A percentile compares a stretch with the other conserved stretches of the same genome.
Evolutionary conservation across 2,888 invertebrate species (phyloP).

Genomic region (Oscheius sp.): DNA sequence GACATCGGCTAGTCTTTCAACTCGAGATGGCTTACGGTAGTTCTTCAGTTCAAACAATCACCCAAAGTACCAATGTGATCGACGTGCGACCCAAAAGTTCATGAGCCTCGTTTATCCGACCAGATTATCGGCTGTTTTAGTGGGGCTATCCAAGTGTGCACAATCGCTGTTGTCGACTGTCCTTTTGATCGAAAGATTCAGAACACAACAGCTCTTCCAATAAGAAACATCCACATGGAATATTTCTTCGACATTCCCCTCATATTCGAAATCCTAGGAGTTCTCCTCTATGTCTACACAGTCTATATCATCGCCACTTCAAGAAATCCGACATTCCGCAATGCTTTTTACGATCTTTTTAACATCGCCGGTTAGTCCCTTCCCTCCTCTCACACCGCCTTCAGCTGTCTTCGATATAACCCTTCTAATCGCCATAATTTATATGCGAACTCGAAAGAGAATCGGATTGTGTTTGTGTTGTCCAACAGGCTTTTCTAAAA

Average conservation of each 20-base stretch:
- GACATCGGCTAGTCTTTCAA: too few species aligned
- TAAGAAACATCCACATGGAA: background rate
- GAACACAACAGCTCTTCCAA: background rate
- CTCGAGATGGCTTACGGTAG: too few species aligned
- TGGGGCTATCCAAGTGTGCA: too few species aligned
- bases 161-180: too few species aligned
- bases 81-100: too few species aligned
- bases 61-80: too few species aligned
- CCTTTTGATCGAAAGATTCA: too few species aligned
- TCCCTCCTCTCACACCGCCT: background rate
- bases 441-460: background rate
- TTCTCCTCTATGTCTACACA: background rate
- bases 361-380: background rate
- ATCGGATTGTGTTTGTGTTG: too few species aligned
- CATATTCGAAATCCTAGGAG: background rate
- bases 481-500: too few species aligned
- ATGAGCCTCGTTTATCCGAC: too few species aligned
- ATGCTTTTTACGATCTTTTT: conserved; percentile 1
- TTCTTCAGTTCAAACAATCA: too few species aligned
- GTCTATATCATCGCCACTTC: background rate
- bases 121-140: too few species aligned
- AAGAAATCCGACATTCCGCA: background rate
- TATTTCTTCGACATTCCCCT: background rate
- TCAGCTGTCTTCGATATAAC: background rate
- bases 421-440: background rate